Base-by-base conservation (phyloP, 1,140 invertebrate species). In the Achroia grisella region DNA sequence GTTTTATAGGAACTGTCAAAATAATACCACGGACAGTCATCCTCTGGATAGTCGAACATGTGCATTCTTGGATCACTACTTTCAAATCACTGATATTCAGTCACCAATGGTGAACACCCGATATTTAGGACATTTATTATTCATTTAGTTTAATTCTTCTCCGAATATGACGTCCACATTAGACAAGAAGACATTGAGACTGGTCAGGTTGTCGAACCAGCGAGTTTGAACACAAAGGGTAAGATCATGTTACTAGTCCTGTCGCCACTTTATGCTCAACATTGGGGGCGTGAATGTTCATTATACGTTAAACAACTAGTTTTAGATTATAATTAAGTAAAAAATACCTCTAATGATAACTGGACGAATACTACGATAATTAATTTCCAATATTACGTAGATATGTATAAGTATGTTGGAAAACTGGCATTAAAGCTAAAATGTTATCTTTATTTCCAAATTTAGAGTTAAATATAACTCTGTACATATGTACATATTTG, bases 1-100 rank as follows among this genome's bases (percentile, higher is more conserved):
- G 72, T 78, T 73, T 87, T 87, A 50, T 86, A 86, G 8, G 87
- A 88, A 70, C 71, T 72, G 57, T 87, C 85, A 59, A 87, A 81
- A 39, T 82, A 77, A 75, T 83, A 85, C 81, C 83, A 88, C 28
- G 84, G 79, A 62, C 87, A 88, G 50, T 86, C 81, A 51, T 79
- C 73, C 56, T 81, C 73, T 29, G 70, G 71, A 52, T 73, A 71
- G 46, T 79, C 73, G 48, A 64, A 73, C 53, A 81, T 47, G 44
- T 60, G 56, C 52, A 70, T 65, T 71, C 75, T 62, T 39, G 44
- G 46, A 32, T 37, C 37, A 49, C 45, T 45, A 35, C 35, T 8
- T 35, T 17, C 13, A 9, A 36, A 48, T 53, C 55, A 67, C 39
- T 50, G 61, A 51, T 58, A 44, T 33, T 50, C 51, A 62, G 48